phyloP scores from a whole-genome alignment of 2,888 invertebrate species.

The Hylaea fasciaria region DNA sequence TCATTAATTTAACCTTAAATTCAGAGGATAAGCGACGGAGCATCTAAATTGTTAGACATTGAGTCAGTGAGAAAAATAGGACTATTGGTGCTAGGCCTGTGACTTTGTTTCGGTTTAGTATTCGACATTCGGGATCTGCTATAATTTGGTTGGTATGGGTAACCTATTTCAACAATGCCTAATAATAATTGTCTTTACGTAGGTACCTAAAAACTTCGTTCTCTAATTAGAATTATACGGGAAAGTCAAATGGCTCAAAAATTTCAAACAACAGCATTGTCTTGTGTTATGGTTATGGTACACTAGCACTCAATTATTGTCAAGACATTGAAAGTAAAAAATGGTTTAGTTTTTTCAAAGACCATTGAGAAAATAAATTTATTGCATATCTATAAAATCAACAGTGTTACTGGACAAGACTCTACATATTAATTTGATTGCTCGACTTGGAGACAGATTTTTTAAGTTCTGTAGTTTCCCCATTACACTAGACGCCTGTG shows the following conservation, averaged over 20 bases:
- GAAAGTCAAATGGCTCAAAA: too few species aligned
- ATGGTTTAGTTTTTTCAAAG: too few species aligned
- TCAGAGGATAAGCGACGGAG: slow-evolving; percentile 32
- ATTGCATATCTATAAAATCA: background rate
- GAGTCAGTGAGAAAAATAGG: slow-evolving; percentile 37
- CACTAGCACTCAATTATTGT: too few species aligned
- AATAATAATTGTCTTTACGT: too few species aligned
- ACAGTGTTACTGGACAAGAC: too few species aligned
- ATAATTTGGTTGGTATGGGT: background rate
- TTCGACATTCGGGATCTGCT: background rate
- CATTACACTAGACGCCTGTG: background rate
- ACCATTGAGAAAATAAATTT: too few species aligned
- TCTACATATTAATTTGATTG: background rate
- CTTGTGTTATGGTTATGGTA: background rate
- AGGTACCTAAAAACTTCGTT: too few species aligned
- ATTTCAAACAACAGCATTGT: too few species aligned
- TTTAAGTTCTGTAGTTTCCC: too few species aligned
- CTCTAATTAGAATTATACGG: too few species aligned
- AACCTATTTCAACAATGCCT: background rate
- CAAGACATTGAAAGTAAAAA: background rate
- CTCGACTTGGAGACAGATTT: too few species aligned
- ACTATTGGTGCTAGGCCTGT: slow-evolving; percentile 6
- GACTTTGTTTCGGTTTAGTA: slow-evolving; percentile 1
- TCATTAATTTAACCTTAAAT: slow-evolving; percentile 41
- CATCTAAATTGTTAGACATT: slow-evolving; percentile 42